Evolutionary conservation across 1,140 invertebrate genomes (phyloP).

Genomic region (Halesus radiatus): DNA sequence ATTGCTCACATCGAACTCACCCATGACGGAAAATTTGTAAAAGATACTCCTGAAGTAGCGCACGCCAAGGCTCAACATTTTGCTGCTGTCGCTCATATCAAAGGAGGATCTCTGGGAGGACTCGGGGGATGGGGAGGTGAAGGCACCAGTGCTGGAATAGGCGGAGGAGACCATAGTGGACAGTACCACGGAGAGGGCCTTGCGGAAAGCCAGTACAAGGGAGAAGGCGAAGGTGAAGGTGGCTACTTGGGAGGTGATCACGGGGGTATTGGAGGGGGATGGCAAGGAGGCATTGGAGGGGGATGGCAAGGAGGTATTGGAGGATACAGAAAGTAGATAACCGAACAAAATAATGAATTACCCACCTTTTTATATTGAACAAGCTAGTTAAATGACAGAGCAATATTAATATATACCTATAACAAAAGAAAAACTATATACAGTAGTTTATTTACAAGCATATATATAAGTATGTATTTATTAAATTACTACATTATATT

Average conservation of each 20-base stretch:
- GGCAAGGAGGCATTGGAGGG: background rate
- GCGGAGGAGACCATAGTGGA: constrained; percentile 32
- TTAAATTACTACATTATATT: background rate
- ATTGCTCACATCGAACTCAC: constrained; percentile 67
- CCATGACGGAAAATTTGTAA: constrained; percentile 69
- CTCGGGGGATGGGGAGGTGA: background rate
- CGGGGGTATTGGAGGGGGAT: background rate
- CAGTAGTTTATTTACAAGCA: too few relatives aligned
- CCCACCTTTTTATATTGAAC: constrained; percentile 4
- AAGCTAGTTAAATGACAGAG: background rate
- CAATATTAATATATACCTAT: background rate
- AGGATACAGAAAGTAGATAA: background rate
- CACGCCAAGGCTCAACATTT: constrained; percentile 66
- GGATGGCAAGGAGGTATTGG: background rate
- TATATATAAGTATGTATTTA: background rate
- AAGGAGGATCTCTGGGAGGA: constrained; percentile 2
- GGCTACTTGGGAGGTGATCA: constrained; percentile 38
- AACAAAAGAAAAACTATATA: too few relatives aligned
- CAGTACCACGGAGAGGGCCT: constrained; percentile 37
- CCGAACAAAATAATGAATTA: background rate
- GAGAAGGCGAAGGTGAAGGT: constrained; percentile 46
- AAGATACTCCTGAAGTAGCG: constrained; percentile 68
- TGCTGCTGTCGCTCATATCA: constrained; percentile 1
- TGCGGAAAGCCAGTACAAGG: constrained; percentile 47
- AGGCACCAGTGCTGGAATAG: constrained; percentile 22